These are phyloP conservation scores for Heteromurus nitidus DNA, from an alignment of 2,888 invertebrate genomes.

Conservation along the genomic window DNA sequence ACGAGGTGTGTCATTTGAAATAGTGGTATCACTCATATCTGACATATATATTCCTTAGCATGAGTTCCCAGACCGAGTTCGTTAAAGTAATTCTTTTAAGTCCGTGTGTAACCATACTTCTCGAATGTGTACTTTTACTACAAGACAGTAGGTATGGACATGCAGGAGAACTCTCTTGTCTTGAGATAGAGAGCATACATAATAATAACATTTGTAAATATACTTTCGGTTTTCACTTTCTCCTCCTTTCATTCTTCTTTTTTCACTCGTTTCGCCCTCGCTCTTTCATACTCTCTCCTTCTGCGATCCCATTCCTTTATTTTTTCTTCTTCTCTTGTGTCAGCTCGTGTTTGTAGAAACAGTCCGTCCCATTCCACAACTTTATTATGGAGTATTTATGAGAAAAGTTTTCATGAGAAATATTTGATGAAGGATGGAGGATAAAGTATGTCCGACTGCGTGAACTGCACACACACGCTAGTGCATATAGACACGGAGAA, in stretches of 20 bases:
- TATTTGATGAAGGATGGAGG: conserved; percentile 42
- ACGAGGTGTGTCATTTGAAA: no score
- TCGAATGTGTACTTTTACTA: no score
- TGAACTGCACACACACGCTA: background rate
- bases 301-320: background rate
- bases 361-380: conserved; percentile 47
- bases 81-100: background rate
- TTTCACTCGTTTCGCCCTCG: background rate
- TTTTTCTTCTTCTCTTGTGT: conserved; percentile 2
- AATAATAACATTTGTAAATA: conserved; percentile 39
- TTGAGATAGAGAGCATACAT: background rate
- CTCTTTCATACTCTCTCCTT: background rate
- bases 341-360: conserved; percentile 22
- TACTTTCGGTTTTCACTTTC: conserved; percentile 42
- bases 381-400: conserved; percentile 58
- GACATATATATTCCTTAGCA: no score
- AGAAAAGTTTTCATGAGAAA: conserved; percentile 55
- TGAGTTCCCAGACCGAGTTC: no score
- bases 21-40: no score
- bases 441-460: conserved; percentile 16
- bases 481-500: background rate
- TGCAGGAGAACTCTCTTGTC: background rate
- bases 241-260: background rate
- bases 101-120: background rate
- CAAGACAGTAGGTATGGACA: no score